phyloP scores from a whole-genome alignment of 2,113 vertebrate species.

The Asarcornis scutulata region DNA sequence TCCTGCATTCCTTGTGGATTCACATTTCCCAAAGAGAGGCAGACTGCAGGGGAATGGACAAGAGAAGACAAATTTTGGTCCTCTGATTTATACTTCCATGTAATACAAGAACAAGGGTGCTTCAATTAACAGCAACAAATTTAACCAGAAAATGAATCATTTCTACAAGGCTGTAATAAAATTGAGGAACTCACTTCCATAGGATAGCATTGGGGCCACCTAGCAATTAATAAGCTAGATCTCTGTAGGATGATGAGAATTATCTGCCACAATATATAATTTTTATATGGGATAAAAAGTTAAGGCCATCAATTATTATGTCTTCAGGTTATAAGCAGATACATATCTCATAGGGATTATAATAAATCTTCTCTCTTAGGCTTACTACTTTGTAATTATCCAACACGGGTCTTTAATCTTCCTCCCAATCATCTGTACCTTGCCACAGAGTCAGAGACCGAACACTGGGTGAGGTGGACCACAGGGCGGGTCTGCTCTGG shows the following conservation, averaged over 20 bases:
- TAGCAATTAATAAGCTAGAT: neutral
- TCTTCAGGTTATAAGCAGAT: slow-evolving; percentile 7
- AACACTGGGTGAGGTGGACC: neutral
- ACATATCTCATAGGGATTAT: neutral
- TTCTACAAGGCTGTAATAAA: slow-evolving; percentile 1
- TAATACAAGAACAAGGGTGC: neutral
- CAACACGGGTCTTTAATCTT: neutral
- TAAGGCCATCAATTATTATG: neutral
- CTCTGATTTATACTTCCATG: neutral
- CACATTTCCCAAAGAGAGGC: slow-evolving; percentile 3
- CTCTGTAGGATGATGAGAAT: neutral
- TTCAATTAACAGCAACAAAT: slow-evolving; percentile 41
- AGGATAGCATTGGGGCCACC: neutral
- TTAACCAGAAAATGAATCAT: slow-evolving; percentile 9
- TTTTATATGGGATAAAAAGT: slow-evolving; percentile 5
- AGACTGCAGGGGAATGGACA: neutral
- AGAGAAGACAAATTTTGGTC: slow-evolving; percentile 4
- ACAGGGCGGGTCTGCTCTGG: neutral
- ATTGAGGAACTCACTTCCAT: slow-evolving; percentile 9
- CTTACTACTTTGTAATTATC: slow-evolving; percentile 39
- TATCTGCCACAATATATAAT: neutral
- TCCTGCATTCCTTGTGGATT: slow-evolving; percentile 56
- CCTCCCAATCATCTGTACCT: neutral
- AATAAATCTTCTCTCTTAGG: neutral
- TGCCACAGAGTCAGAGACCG: neutral